Conservation (phyloP, 2,113 vertebrate genomes). For the Ciconia maguari region DNA sequence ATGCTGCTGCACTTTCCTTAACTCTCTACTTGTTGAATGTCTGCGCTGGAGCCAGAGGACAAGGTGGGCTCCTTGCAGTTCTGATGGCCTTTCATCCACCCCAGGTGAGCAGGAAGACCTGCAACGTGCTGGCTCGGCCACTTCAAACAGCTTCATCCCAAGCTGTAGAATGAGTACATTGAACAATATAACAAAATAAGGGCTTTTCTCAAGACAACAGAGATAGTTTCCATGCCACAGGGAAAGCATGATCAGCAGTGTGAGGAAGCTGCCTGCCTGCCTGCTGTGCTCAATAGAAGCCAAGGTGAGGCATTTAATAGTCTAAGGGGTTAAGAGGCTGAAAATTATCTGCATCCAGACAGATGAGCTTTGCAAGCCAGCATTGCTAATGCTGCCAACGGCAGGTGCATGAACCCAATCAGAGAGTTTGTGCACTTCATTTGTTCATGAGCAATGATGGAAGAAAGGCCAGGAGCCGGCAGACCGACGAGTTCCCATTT, state of each 20-base stretch:
- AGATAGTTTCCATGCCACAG: fast-evolving
- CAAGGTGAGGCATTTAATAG: neutral
- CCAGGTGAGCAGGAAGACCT: neutral
- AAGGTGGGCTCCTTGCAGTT: neutral
- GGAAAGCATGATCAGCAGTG: neutral
- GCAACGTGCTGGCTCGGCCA: fast-evolving
- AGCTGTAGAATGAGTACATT: neutral
- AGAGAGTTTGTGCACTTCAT: neutral
- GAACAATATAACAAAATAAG: neutral
- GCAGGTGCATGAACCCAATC: neutral
- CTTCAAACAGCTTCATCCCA: neutral
- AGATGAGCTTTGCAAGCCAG: neutral
- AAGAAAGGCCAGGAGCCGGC: neutral
- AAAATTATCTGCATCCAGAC: neutral
- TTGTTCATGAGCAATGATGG: neutral
- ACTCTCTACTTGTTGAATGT: neutral
- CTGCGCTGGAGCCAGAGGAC: neutral
- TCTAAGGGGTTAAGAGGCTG: neutral
- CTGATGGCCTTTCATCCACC: neutral
- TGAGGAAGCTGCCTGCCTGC: neutral
- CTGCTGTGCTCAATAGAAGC: neutral
- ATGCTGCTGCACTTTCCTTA: neutral
- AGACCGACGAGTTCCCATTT: neutral
- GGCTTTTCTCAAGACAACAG: neutral
- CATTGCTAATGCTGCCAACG: neutral